Conservation (phyloP, 2,797 vertebrate species). For the Brachymystax lenok region DNA sequence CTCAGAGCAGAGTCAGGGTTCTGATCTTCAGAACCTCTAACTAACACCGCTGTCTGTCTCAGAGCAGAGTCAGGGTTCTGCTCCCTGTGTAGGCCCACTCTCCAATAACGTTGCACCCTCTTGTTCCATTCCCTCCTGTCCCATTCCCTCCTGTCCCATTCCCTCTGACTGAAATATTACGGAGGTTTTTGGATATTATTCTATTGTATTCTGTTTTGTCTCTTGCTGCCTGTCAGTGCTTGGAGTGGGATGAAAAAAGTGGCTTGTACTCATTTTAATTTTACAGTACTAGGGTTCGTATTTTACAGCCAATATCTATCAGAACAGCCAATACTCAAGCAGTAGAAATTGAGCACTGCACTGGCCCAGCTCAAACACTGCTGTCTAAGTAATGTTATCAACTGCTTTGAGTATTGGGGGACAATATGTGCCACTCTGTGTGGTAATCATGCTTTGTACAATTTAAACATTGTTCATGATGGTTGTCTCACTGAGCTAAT, state of each 20-base stretch:
- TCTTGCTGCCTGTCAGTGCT: background rate
- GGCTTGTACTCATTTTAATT: too few relatives aligned
- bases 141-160: slow-evolving; percentile 23
- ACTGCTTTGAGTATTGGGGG: background rate
- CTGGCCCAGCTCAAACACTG: background rate
- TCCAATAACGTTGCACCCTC: background rate
- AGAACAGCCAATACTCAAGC: too few relatives aligned
- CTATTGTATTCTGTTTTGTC: background rate
- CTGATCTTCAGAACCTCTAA: background rate
- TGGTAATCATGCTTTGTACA: background rate
- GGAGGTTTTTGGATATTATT: background rate
- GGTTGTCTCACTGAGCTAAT: background rate
- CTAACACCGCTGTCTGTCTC: background rate
- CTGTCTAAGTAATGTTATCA: background rate
- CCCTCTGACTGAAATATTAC: slow-evolving; percentile 19
- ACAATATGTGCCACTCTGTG: background rate
- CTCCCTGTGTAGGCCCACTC: slow-evolving; percentile 10
- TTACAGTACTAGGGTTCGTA: too few relatives aligned
- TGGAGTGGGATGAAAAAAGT: too few relatives aligned
- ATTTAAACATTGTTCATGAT: background rate
- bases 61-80: too few relatives aligned
- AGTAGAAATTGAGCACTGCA: too few relatives aligned
- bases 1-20: background rate
- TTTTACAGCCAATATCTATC: too few relatives aligned
- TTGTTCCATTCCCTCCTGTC: slow-evolving; percentile 25